phyloP scores from a whole-genome alignment of 2,113 vertebrate genomes.

The Ammospiza caudacuta region DNA sequence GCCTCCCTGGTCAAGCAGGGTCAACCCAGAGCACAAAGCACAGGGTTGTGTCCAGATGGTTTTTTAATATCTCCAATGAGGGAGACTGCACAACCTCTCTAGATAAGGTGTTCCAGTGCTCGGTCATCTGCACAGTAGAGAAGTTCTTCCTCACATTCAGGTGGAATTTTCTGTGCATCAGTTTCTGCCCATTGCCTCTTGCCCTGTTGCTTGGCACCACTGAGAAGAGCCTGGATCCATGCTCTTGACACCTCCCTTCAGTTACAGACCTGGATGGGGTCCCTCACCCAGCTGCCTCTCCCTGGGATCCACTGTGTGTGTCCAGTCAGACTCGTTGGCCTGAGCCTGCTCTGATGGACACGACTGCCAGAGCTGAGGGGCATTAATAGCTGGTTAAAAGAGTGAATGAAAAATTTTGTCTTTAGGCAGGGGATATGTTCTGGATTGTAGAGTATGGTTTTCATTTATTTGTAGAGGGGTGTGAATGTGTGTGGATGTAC shows the following conservation, averaged over 20 bases:
- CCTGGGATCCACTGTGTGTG: fast-evolving
- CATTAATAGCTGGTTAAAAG: background rate
- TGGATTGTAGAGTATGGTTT: background rate
- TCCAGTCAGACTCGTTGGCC: background rate
- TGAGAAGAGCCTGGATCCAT: background rate
- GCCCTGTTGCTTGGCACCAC: background rate
- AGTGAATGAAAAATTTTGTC: background rate
- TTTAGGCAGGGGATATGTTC: background rate
- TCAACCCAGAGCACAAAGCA: background rate
- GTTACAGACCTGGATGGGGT: no score
- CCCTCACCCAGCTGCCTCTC: fast-evolving
- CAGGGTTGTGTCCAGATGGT: background rate
- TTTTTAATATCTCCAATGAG: background rate
- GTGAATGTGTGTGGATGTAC: background rate
- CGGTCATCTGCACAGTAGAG: fast-evolving
- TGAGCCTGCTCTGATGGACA: background rate
- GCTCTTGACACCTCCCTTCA: background rate
- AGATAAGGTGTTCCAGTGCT: background rate
- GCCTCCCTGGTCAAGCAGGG: background rate
- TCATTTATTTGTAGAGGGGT: background rate
- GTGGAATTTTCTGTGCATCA: background rate
- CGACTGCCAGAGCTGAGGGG: fast-evolving
- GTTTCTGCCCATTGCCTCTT: background rate
- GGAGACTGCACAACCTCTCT: background rate
- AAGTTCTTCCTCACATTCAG: background rate